A percentile compares a stretch with the other conserved stretches of the same genome.
Conservation (phyloP, 2,888 invertebrate genomes). For the Nemurella pictetii region DNA sequence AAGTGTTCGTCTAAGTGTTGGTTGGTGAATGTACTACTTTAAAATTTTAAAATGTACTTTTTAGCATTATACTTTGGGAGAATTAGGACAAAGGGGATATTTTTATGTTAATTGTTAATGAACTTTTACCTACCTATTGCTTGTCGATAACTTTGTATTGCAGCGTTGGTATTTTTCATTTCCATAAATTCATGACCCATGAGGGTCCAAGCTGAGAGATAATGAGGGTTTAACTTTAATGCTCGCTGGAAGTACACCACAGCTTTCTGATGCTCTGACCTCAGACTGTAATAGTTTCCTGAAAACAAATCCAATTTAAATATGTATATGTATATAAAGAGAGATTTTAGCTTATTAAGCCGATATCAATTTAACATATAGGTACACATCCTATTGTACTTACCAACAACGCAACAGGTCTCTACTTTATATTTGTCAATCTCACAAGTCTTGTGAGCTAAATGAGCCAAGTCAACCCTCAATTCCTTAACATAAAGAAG, state of each 20-base stretch:
- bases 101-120: too few species aligned
- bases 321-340: constrained; percentile 22
- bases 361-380: neutral
- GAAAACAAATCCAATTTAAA: constrained; percentile 45
- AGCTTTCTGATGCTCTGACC: constrained; percentile 97
- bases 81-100: too few species aligned
- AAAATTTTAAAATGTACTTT: too few species aligned
- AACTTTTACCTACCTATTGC: constrained; percentile 81
- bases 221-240: constrained; percentile 89
- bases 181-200: constrained; percentile 99
- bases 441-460: constrained; percentile 90
- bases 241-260: constrained; percentile 96
- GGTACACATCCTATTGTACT: too few species aligned
- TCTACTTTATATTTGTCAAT: constrained; percentile 97
- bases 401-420: constrained; percentile 96
- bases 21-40: too few species aligned
- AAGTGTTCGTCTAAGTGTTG: too few species aligned
- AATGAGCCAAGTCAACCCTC: constrained; percentile 85
- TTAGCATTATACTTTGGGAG: too few species aligned
- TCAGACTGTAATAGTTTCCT: constrained; percentile 96
- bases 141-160: constrained; percentile 96
- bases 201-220: constrained; percentile 94
- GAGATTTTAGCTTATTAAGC: neutral
- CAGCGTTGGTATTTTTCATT: constrained; percentile 96
- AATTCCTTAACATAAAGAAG: constrained; percentile 92